These are phyloP conservation scores for Stenchaetothrips biformis DNA, from an alignment of 2,888 invertebrate species.

Conservation along the genomic window DNA sequence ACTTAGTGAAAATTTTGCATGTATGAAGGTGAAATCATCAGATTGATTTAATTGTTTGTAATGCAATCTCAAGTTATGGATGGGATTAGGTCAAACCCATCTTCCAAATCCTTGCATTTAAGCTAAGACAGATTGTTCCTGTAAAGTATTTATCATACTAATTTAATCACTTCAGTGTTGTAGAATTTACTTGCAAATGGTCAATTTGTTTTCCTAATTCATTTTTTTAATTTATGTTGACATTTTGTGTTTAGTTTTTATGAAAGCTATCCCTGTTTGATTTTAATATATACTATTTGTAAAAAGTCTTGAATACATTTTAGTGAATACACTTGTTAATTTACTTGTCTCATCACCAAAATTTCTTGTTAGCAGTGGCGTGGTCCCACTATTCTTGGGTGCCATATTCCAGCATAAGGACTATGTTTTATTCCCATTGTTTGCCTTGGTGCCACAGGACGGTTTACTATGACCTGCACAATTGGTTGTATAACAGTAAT, in stretches of 20 bases:
- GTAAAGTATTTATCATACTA: too few species aligned
- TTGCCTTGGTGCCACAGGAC: background rate
- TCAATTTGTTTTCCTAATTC: background rate
- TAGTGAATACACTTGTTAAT: background rate
- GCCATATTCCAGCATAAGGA: background rate
- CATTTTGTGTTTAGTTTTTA: background rate
- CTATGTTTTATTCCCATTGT: background rate
- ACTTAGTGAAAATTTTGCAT: constrained; percentile 64
- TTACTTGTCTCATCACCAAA: background rate
- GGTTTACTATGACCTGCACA: background rate
- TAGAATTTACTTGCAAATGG: background rate
- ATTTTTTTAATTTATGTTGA: background rate
- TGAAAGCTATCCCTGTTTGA: background rate
- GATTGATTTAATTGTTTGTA: background rate
- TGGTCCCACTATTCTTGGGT: background rate
- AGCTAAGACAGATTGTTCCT: too few species aligned
- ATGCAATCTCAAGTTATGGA: background rate
- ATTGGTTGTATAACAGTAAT: background rate
- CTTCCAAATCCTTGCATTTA: background rate
- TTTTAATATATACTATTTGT: background rate
- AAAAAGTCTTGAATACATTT: background rate
- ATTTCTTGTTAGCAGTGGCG: background rate
- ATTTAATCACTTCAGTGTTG: background rate
- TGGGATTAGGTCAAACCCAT: background rate
- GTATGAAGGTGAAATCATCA: constrained; percentile 45